A percentile compares a stretch with the other conserved stretches of the same genome.
phyloP scores from a whole-genome alignment of 2,797 vertebrate species.

The Cirrhinus mrigala region DNA sequence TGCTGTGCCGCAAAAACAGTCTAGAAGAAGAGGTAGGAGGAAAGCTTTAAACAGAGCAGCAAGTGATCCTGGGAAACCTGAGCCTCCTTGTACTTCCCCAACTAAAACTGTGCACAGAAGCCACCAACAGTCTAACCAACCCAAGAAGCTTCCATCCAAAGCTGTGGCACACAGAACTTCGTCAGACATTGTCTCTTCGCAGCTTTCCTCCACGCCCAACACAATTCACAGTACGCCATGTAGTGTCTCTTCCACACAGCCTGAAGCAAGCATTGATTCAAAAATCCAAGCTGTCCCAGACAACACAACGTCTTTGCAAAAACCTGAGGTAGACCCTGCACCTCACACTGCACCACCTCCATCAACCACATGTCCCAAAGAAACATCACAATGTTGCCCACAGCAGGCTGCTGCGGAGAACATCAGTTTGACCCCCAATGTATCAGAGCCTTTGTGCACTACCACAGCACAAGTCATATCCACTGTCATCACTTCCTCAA shows the following conservation, averaged over 20 bases:
- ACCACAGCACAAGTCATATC: slow-evolving; percentile 19
- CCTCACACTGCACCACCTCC: slow-evolving; percentile 27
- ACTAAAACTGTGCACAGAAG: slow-evolving; percentile 62
- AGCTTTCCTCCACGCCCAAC: slow-evolving; percentile 4
- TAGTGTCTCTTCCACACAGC: slow-evolving; percentile 12
- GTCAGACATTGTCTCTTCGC: background rate
- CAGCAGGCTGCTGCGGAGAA: background rate
- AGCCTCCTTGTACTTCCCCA: slow-evolving; percentile 53
- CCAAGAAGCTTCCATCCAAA: slow-evolving; percentile 70
- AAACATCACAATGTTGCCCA: slow-evolving; percentile 30
- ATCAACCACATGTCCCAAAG: slow-evolving; percentile 12
- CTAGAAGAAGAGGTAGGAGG: slow-evolving; percentile 73
- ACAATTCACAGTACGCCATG: background rate
- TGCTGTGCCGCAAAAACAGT: slow-evolving; percentile 67
- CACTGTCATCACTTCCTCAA: background rate
- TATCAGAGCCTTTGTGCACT: slow-evolving; percentile 24
- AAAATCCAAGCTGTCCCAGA: slow-evolving; percentile 60
- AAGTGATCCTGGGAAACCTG: slow-evolving; percentile 77
- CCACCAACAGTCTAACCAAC: background rate
- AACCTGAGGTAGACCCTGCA: slow-evolving; percentile 60
- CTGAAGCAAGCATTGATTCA: background rate
- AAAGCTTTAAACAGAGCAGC: slow-evolving; percentile 74
- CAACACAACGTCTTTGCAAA: slow-evolving; percentile 44
- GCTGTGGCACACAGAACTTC: slow-evolving; percentile 10
- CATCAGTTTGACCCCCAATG: background rate